Evolutionary conservation across 2,797 vertebrate genomes (phyloP).

Genomic region (Sylvia borin): DNA sequence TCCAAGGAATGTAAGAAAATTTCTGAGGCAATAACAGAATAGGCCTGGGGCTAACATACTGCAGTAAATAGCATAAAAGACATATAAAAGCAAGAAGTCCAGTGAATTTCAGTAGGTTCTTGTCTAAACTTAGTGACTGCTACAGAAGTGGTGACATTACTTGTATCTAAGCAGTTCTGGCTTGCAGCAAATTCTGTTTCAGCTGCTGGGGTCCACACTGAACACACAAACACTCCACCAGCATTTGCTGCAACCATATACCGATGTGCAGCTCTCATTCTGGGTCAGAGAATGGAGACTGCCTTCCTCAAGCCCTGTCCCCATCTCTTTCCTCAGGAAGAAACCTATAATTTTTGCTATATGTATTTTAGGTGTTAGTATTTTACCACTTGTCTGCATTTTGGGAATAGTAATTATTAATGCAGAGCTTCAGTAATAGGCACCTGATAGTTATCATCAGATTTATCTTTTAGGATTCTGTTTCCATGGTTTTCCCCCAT

Average conservation of each 20-base stretch:
- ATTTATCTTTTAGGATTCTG: not conserved
- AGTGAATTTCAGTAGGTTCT: not conserved
- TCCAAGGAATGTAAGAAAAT: not conserved
- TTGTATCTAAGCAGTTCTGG: not conserved
- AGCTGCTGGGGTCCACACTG: not conserved
- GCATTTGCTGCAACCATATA: not conserved
- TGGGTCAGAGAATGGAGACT: rapidly evolving
- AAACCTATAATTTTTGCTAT: not conserved
- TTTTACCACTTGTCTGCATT: not conserved
- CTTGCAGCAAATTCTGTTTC: not conserved
- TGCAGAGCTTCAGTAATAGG: not conserved
- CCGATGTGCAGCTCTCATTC: not conserved
- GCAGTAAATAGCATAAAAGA: not conserved
- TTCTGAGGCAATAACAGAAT: not conserved
- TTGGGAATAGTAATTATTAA: not conserved
- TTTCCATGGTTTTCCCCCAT: not conserved
- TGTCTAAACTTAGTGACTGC: not conserved
- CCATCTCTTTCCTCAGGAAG: not conserved
- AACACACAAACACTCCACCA: not conserved
- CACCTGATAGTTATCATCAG: not conserved
- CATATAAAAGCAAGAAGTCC: not conserved
- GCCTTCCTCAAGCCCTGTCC: not conserved
- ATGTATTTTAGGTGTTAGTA: not conserved
- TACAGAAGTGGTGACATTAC: not conserved
- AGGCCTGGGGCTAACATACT: not conserved